These are phyloP conservation scores for Montipora cactus DNA, from an alignment of 64 coral and sea anemone genomes.

Conservation along the genomic window DNA sequence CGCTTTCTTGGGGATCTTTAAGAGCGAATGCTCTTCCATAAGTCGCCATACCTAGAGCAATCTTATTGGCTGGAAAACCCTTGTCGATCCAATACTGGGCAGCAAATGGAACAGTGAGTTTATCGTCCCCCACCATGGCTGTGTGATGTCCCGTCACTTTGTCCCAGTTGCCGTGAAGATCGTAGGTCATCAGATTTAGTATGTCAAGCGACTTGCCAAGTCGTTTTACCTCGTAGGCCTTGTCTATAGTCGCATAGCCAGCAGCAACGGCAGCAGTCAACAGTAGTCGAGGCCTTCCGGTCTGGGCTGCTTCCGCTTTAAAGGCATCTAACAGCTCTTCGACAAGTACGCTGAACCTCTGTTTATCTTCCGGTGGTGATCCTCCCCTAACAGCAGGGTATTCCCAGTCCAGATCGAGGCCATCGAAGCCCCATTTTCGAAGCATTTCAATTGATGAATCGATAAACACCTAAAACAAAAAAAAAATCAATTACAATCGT, in stretches of 20 bases:
- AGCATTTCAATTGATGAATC: constrained; percentile 65
- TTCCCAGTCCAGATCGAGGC: constrained; percentile 89
- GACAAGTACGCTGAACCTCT: constrained; percentile 71
- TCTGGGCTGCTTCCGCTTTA: constrained; percentile 49
- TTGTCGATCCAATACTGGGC: constrained; percentile 73
- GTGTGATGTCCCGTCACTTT: constrained; percentile 75
- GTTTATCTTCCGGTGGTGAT: constrained; percentile 70
- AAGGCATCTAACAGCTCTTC: constrained; percentile 77
- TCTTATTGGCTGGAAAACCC: constrained; percentile 67
- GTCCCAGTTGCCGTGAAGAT: constrained; percentile 83
- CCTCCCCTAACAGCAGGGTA: constrained; percentile 65
- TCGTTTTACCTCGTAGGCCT: constrained; percentile 52
- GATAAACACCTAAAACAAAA: constrained; percentile 48
- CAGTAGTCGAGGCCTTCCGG: constrained; percentile 60
- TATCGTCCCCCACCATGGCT: constrained; percentile 66
- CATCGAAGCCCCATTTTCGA: constrained; percentile 75
- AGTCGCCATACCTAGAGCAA: constrained; percentile 59
- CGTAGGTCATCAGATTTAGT: constrained; percentile 84
- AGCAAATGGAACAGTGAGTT: constrained; percentile 63
- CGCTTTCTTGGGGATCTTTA: background rate
- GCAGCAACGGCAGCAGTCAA: constrained; percentile 84
- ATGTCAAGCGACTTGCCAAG: constrained; percentile 17
- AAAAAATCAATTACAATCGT: background rate
- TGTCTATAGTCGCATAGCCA: constrained; percentile 67
- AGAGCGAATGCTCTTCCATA: constrained; percentile 70